Base-by-base conservation (phyloP, 2,113 vertebrate genomes). In the Panthera uncia region DNA sequence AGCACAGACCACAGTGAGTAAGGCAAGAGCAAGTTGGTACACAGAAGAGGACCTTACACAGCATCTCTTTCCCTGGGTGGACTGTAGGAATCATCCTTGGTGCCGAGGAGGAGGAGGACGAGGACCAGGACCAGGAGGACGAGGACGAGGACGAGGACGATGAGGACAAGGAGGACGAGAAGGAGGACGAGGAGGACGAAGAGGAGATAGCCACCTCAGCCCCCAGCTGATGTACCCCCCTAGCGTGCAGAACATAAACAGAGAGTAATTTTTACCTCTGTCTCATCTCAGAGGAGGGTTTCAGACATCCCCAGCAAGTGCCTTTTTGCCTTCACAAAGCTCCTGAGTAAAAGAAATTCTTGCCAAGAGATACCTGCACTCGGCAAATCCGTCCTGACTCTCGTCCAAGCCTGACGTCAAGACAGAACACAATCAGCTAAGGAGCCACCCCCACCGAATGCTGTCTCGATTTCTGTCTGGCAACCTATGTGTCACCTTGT, bases 1-100 rank as follows among this genome's bases (percentile, higher is more conserved):
- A 95, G 71, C 50, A 50, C 33, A 84, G 87, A 86, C 65, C 48
- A 74, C 91, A 68, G 1, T 79, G 33, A 78, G 82, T 66, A 84
- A 94, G 31, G 41, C 57, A 45, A 95, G 82, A 91, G 48, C 76
- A 89, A 88, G 91, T 55, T 12, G 21, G 27, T 65, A 91, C 94
- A 79, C 48, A 90, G n/a, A 69, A 69, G 71, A 61, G 23, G 16
- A 55, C 52, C 52, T 33, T 31, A 5, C 10, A 33, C 33, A 21
- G 73, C 50, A 80, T 73, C 94, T 61, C 68, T 52, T 66, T 73
- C 38, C 76, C 10, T 19, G 31, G 21, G 33, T 14, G 45, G 79
- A 69, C 68, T 25, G 5, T 19, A 21, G 79, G 79, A 33, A 85
- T 48, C 36, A 16, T 38, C 78, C n/a, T 85, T 19, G 7, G 74